Percentiles rank a stretch among this genome's conserved stretches.
phyloP scores from a whole-genome alignment of 2,797 vertebrate genomes.

The Acipenser ruthenus region DNA sequence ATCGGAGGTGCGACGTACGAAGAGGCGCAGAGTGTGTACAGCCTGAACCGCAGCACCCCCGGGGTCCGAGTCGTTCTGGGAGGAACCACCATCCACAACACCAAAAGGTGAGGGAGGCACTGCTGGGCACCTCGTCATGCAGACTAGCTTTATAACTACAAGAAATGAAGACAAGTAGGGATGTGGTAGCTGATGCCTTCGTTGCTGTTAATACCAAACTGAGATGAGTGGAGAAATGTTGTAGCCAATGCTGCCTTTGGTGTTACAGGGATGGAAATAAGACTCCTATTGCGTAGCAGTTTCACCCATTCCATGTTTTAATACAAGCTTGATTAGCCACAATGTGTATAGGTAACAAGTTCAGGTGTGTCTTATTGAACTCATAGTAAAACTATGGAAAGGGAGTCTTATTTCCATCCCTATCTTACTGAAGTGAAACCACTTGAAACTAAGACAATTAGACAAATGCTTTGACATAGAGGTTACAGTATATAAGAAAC shows the following conservation, averaged over 20 bases:
- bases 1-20: constrained; percentile 89
- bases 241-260: neutral
- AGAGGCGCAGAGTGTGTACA: constrained; percentile 83
- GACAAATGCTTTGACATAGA: too few species aligned
- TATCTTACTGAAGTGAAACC: too few species aligned
- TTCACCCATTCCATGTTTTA: too few species aligned
- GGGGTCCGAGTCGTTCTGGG: constrained; percentile 86
- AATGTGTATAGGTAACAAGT: too few species aligned
- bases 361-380: too few species aligned
- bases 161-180: constrained; percentile 9
- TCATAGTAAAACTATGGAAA: too few species aligned
- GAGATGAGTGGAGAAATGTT: neutral
- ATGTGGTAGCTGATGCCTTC: too few species aligned
- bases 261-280: neutral
- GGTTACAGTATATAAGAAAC: too few species aligned
- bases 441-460: too few species aligned
- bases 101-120: constrained; percentile 63
- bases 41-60: constrained; percentile 78
- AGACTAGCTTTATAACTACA: neutral
- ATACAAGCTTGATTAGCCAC: too few species aligned
- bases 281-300: too few species aligned
- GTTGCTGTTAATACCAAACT: neutral
- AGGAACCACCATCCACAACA: constrained; percentile 85
- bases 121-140: neutral
- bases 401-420: too few species aligned